Percentiles rank a stretch among this genome's conserved stretches.
Conservation (phyloP, 1,140 invertebrate genomes). For the Euura saliciscinereae region DNA sequence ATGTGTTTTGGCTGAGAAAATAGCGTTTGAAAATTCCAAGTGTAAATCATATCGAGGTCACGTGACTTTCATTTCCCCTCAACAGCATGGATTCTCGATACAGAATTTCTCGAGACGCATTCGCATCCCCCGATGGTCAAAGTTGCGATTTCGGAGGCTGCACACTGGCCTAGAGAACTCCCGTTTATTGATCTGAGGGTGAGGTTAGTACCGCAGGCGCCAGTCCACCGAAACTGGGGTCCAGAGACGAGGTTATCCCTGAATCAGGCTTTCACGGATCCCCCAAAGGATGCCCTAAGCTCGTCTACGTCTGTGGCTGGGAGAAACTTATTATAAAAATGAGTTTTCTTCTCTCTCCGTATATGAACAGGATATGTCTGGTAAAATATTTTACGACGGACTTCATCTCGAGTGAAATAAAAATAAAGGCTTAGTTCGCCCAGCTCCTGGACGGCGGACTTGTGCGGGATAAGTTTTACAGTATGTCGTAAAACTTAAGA, state of each 20-base stretch:
- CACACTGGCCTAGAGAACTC: no score
- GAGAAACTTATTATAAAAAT: conserved; percentile 5
- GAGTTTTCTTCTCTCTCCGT: conserved; percentile 9
- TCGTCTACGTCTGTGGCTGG: conserved; percentile 13
- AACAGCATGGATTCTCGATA: no score
- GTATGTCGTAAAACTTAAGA: background rate
- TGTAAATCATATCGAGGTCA: no score
- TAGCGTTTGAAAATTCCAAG: no score
- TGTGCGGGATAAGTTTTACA: background rate
- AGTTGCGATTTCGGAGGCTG: no score
- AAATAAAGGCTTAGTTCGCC: background rate
- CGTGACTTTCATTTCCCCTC: no score
- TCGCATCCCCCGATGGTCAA: no score
- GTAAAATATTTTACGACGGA: background rate
- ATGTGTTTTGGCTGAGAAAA: no score
- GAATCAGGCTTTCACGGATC: no score
- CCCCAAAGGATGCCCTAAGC: no score
- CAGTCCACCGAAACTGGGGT: background rate
- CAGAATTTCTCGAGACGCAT: no score
- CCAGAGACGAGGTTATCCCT: no score
- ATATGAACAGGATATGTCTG: background rate
- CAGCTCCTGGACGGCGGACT: background rate
- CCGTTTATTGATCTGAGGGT: background rate
- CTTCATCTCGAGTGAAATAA: background rate
- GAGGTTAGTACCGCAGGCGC: background rate